phyloP scores from a whole-genome alignment of 35 echinoderm and acorn worm genomes.

The Anneissia japonica region DNA sequence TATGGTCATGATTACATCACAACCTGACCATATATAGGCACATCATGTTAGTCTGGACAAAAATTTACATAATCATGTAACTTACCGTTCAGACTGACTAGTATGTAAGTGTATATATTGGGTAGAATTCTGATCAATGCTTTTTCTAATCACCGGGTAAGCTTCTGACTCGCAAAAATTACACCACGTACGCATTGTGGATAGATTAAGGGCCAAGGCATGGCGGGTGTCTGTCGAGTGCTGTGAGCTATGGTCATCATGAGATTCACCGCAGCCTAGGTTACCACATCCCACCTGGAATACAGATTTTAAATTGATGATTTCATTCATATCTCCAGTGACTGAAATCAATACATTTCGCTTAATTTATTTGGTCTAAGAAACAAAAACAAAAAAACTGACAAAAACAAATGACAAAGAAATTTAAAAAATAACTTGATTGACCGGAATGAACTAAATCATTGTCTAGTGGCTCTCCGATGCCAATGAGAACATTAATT shows the following conservation, averaged over 20 bases:
- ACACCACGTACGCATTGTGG: conserved; percentile 70
- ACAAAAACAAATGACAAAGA: no score
- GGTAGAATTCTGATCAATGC: conserved; percentile 27
- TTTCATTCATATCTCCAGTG: background rate
- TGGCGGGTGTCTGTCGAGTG: conserved; percentile 57
- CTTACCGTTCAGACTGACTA: conserved; percentile 16
- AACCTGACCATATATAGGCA: background rate
- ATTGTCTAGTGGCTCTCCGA: no score
- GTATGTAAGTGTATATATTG: conserved; percentile 6
- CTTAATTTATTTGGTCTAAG: background rate
- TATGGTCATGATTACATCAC: background rate
- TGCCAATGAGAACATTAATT: no score
- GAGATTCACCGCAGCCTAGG: conserved; percentile 83
- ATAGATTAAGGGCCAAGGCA: conserved; percentile 65
- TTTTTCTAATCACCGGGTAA: conserved; percentile 23
- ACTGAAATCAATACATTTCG: background rate
- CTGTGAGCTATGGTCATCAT: conserved; percentile 67
- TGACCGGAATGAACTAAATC: no score
- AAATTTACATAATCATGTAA: background rate
- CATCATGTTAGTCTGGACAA: background rate
- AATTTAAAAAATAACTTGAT: no score
- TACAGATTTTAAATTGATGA: background rate
- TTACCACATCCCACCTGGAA: conserved; percentile 61
- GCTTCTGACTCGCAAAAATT: conserved; percentile 75
- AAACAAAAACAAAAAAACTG: no score